Evolutionary conservation across 2,797 vertebrate genomes (phyloP).

Genomic region (Megalops cyprinoides): DNA sequence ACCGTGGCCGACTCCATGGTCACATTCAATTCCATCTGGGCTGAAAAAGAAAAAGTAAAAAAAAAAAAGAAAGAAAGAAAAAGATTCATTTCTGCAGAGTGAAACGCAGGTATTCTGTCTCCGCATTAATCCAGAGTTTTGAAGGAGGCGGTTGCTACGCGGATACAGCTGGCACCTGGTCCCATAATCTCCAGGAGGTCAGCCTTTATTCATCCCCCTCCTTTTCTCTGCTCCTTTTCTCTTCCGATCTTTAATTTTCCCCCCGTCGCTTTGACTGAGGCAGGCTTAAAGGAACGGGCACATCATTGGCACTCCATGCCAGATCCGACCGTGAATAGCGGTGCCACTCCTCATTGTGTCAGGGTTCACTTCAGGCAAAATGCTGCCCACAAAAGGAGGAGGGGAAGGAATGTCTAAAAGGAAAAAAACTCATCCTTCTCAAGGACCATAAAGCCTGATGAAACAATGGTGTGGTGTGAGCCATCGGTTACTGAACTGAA

Average conservation of each 20-base stretch:
- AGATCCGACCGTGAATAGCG: not conserved
- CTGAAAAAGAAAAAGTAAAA: constrained; percentile 38
- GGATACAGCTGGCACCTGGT: constrained; percentile 52
- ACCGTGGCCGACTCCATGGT: constrained; percentile 71
- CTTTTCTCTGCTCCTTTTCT: not conserved
- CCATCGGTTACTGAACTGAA: not conserved
- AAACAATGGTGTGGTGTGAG: no score
- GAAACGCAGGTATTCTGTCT: constrained; percentile 58
- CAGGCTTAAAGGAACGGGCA: not conserved
- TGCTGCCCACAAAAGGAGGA: not conserved
- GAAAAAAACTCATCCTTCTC: not conserved
- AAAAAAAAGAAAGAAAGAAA: constrained; percentile 61
- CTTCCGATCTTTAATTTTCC: not conserved
- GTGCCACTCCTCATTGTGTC: not conserved
- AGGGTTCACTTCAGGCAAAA: not conserved
- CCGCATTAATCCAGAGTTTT: constrained; percentile 65
- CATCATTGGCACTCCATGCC: not conserved
- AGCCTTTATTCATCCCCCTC: not conserved
- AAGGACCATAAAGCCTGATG: not conserved
- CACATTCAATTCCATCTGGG: constrained; percentile 67
- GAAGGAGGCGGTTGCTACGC: constrained; percentile 48
- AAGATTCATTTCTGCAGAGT: constrained; percentile 68
- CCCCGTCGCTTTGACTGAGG: not conserved
- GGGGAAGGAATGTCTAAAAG: no score
- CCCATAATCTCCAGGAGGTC: constrained; percentile 21